Evolutionary conservation across 2,888 invertebrate species (phyloP), one percentile per base, ranked within the genome.

Genomic region (Trichogramma evanescens): DNA sequence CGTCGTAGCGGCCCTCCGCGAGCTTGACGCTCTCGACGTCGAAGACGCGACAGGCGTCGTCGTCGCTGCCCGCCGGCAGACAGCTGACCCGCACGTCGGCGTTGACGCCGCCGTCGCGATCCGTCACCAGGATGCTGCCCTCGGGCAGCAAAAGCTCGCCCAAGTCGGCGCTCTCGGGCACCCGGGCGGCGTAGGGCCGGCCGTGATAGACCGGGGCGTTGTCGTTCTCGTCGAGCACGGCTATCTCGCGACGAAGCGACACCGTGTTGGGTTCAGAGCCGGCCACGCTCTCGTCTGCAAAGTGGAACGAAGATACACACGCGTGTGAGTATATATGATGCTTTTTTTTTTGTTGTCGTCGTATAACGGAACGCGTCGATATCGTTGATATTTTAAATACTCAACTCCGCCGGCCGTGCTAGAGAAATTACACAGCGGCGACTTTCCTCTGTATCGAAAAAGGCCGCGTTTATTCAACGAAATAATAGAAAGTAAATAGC

Each of bases 221-320:
- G 75, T 93, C 93, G 71, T 93, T 93, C 26, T 86, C 86, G 70
- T 93, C 93, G 10, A 84, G 80, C 5, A 92, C 85, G 0, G 87
- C 86, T 48, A 93, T 88, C 69, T 89, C 88, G 38, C 91, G 80
- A 5, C 90, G 82, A 42, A 91, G 78, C 0, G 91, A 91, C 7
- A 91, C 85, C 1, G 90, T 91, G 69, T 90, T 89, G 0, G 90
- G 88, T 67, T 90, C 89, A 0, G 86, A 82, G 54, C 86, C 85
- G 1, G 82, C 85, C 65, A 88, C 77, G 1, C 84, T 84, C 74
- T 89, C 88, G 74, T 91, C 88, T 86, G 75, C 0, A 77, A 75
- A 46, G 5, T 10, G 38, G 9, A 8, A 26, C 26, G 26, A 26
- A 26, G 26, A 26, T 26, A 26, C n/a, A 45, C 2, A 2, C 2